These are phyloP conservation scores for Cerastoderma edule DNA, from an alignment of 2,888 invertebrate genomes.

Conservation along the genomic window DNA sequence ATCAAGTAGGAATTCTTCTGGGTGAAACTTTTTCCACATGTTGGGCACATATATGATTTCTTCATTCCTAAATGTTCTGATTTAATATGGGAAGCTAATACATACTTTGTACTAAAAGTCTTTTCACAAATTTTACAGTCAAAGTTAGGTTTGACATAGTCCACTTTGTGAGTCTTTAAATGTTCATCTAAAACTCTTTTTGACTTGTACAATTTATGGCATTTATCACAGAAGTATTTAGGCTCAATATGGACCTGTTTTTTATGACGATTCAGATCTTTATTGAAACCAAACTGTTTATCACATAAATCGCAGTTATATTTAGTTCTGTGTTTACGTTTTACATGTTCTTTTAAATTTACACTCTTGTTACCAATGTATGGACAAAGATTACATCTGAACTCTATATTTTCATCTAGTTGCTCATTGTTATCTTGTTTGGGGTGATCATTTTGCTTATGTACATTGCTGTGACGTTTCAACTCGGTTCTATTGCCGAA, in stretches of 20 bases:
- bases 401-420: slow-evolving; percentile 34
- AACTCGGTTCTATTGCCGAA: slow-evolving; percentile 73
- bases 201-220: slow-evolving; percentile 75
- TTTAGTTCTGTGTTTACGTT: slow-evolving; percentile 66
- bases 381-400: slow-evolving; percentile 62
- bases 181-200: slow-evolving; percentile 66
- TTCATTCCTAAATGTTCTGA: slow-evolving; percentile 75
- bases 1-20: slow-evolving; percentile 72
- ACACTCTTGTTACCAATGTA: slow-evolving; percentile 62
- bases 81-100: slow-evolving; percentile 71
- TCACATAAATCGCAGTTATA: slow-evolving; percentile 70
- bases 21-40: slow-evolving; percentile 76
- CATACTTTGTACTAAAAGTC: slow-evolving; percentile 74
- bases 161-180: slow-evolving; percentile 66
- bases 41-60: slow-evolving; percentile 71
- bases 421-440: not conserved
- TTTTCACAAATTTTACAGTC: slow-evolving; percentile 73
- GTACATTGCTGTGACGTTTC: slow-evolving; percentile 57
- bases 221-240: slow-evolving; percentile 70
- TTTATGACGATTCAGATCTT: slow-evolving; percentile 71
- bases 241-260: slow-evolving; percentile 64
- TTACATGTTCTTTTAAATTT: slow-evolving; percentile 67
- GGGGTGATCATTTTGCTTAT: not conserved
- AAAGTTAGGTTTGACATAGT: slow-evolving; percentile 72
- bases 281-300: slow-evolving; percentile 69